phyloP scores from a whole-genome alignment of 2,888 invertebrate species.

The Vandiemenella viatica region DNA sequence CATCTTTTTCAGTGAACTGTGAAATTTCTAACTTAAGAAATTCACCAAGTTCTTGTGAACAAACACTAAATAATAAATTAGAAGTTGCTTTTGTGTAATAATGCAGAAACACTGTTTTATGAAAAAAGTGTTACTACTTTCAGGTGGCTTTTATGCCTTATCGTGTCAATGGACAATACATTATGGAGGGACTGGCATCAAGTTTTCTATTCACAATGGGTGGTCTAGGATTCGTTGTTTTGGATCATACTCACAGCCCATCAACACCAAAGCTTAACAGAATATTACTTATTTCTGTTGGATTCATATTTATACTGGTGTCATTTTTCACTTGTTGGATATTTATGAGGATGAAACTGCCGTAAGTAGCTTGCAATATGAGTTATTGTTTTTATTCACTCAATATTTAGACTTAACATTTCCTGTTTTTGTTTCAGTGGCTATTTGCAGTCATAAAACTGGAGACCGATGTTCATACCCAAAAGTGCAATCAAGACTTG shows the following conservation, averaged over 20 bases:
- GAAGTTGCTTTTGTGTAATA: no score
- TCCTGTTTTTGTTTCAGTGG: constrained; percentile 30
- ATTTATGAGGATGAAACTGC: constrained; percentile 97
- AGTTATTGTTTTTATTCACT: constrained; percentile 3
- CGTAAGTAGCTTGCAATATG: constrained; percentile 32
- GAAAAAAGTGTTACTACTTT: no score
- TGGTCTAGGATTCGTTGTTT: constrained; percentile 87
- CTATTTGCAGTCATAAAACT: constrained; percentile 47
- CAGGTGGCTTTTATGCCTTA: constrained; percentile 96
- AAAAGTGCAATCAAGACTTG: no score
- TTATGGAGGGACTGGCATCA: constrained; percentile 96
- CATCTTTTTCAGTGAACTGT: no score
- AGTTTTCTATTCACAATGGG: constrained; percentile 94
- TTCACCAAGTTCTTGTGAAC: no score
- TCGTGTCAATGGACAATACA: constrained; percentile 96
- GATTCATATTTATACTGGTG: constrained; percentile 80
- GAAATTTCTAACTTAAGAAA: no score
- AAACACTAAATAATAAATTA: no score
- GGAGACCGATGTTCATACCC: no score
- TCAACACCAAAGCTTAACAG: constrained; percentile 81
- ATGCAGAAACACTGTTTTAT: no score
- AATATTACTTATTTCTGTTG: constrained; percentile 75
- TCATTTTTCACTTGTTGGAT: constrained; percentile 94
- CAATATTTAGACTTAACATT: background rate
- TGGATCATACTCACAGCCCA: constrained; percentile 88